Percentiles rank a stretch among this genome's conserved stretches.
phyloP scores from a whole-genome alignment of 2,113 vertebrate species.

The Colinus virginianus region DNA sequence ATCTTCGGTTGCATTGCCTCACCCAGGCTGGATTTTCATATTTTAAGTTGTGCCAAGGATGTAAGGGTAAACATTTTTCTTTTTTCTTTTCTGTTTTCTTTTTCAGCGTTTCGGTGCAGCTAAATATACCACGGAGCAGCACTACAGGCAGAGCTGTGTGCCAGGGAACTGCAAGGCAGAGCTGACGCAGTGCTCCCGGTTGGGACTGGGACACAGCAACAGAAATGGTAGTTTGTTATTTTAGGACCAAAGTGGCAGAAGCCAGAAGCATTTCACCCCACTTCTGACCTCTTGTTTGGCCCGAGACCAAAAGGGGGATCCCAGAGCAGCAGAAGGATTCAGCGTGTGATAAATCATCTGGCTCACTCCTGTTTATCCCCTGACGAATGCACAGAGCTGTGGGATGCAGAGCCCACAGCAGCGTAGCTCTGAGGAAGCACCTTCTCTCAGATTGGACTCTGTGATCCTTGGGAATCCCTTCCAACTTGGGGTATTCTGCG shows the following conservation, averaged over 20 bases:
- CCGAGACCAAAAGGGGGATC: background rate
- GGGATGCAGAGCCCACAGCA: background rate
- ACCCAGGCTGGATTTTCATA: constrained; percentile 31
- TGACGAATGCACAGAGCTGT: background rate
- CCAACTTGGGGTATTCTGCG: background rate
- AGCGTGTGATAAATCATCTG: background rate
- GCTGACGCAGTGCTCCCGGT: background rate
- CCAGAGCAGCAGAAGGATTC: background rate
- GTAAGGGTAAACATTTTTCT: constrained; percentile 25
- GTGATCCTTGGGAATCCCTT: background rate
- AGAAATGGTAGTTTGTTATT: background rate
- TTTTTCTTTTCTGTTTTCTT: background rate
- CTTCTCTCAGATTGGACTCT: background rate
- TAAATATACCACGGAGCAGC: constrained; percentile 35
- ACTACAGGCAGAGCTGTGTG: background rate
- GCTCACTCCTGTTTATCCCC: background rate
- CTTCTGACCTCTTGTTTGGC: constrained; percentile 33
- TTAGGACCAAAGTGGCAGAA: background rate
- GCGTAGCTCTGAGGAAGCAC: background rate
- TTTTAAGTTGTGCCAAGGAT: constrained; percentile 27
- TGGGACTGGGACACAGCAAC: background rate
- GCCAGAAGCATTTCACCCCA: background rate
- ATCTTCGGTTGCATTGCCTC: constrained; percentile 29
- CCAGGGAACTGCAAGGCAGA: background rate
- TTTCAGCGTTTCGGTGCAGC: constrained; percentile 39